phyloP scores from a whole-genome alignment of 2,888 invertebrate genomes.

The Epirrita christyi region DNA sequence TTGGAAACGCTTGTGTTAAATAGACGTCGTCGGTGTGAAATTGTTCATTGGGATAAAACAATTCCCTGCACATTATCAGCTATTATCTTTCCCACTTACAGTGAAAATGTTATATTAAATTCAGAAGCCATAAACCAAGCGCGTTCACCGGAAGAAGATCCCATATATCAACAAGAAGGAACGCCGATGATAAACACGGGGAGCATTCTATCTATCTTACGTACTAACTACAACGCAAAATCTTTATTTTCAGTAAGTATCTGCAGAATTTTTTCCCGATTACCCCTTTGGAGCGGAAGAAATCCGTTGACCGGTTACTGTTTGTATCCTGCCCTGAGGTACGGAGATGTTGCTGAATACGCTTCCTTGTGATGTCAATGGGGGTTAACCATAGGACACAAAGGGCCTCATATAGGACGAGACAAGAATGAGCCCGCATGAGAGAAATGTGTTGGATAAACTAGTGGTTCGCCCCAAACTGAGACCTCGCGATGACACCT shows the following conservation, averaged over 20 bases:
- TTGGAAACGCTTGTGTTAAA: slow-evolving; percentile 26
- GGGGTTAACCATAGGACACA: slow-evolving; percentile 48
- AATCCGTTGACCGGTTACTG: slow-evolving; percentile 56
- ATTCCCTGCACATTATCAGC: not conserved
- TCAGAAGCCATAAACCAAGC: slow-evolving; percentile 23
- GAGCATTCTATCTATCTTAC: slow-evolving; percentile 47
- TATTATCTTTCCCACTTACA: not conserved
- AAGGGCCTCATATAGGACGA: slow-evolving; percentile 54
- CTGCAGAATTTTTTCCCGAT: slow-evolving; percentile 52
- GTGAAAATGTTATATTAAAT: slow-evolving; percentile 33
- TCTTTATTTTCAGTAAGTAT: slow-evolving; percentile 60
- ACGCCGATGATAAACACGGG: slow-evolving; percentile 50
- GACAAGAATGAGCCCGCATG: slow-evolving; percentile 72
- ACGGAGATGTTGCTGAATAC: slow-evolving; percentile 48
- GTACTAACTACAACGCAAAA: slow-evolving; percentile 64
- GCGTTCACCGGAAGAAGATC: slow-evolving; percentile 30
- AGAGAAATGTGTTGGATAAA: slow-evolving; percentile 51
- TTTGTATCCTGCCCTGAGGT: slow-evolving; percentile 14
- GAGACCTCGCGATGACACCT: too few species aligned
- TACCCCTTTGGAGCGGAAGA: slow-evolving; percentile 55
- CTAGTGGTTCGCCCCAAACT: too few species aligned
- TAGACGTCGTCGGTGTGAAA: slow-evolving; percentile 21
- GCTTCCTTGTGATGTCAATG: slow-evolving; percentile 53
- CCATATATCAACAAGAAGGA: slow-evolving; percentile 51
- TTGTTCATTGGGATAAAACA: slow-evolving; percentile 1